Conservation (phyloP, 2,113 vertebrate genomes). For the Morone saxatilis region DNA sequence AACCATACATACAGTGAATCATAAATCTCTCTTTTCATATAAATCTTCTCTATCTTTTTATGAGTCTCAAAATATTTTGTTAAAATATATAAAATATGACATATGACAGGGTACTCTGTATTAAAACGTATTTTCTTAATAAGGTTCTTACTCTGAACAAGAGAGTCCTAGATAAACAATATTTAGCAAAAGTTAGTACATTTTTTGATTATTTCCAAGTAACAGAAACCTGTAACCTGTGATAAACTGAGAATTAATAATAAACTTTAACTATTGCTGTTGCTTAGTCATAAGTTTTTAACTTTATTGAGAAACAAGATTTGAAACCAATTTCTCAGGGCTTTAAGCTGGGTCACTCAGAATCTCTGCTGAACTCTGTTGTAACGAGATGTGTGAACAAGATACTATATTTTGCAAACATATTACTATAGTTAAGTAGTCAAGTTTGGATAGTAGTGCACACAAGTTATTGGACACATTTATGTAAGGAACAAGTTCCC, state of each 20-base stretch:
- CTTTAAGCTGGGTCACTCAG: background rate
- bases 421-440: too few species aligned
- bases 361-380: background rate
- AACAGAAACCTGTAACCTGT: background rate
- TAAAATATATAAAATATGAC: background rate
- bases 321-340: background rate
- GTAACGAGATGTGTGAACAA: background rate
- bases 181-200: too few species aligned
- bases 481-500: background rate
- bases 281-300: background rate
- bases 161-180: background rate
- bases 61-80: too few species aligned
- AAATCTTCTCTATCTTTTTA: too few species aligned
- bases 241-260: background rate
- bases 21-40: background rate
- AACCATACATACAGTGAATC: background rate
- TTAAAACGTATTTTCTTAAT: background rate
- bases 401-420: background rate
- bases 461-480: too few species aligned
- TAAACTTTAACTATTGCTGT: background rate
- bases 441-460: too few species aligned
- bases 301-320: background rate
- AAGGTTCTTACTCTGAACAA: background rate
- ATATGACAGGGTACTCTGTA: background rate
- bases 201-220: too few species aligned